Evolutionary conservation across 1,140 invertebrate genomes (phyloP), one percentile per base, ranked within the genome.

Genomic region (Drosophila kikkawai): DNA sequence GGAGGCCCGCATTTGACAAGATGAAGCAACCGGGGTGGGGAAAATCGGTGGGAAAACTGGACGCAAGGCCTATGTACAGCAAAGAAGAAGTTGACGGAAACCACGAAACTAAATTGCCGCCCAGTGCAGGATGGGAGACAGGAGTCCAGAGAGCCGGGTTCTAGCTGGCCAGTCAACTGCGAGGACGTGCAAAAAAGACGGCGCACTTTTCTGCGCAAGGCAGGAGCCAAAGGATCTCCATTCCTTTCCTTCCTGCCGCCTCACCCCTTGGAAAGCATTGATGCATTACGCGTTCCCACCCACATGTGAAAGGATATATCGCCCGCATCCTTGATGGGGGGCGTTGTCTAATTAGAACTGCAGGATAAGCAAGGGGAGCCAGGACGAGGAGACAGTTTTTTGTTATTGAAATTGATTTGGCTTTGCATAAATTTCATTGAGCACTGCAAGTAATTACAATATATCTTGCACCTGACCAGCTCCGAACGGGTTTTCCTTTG

Each of bases 341-440:
- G 77, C 77, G 70, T 61, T 70, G 83, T 85, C 83, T 86, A 86
- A 85, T 85, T 85, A 85, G 60, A 67, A 74, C 69, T 76, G 76
- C 76, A 66, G 75, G 69, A 71, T 79, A 50, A 64, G 60, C 37
- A 45, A 44, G 3, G 3, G 42, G 22, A 44, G 13, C 9, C 17
- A 13, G 42, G 15, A 51, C n/a, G 13, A 7, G 32, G 61, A 55
- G 61, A 55, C 32, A 53, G 29, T 71, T 80, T 74, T 63, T 68
- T 85, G 77, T 88, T 87, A 87, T 88, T 88, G 84, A 88, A 90
- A 88, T 88, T 88, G 85, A 90, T 88, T 87, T 87, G 85, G 85
- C 78, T 81, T 84, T 90, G 85, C 85, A 88, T 88, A 88, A 87
- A 87, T 87, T 84, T 73, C 76, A 79, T 79, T 76, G 76, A 90